Evolutionary conservation across 30 jellyfish, hydroid and myxozoan genomes (phyloP), one percentile per base, ranked within the genome.

Genomic region (Aurelia coerulea): DNA sequence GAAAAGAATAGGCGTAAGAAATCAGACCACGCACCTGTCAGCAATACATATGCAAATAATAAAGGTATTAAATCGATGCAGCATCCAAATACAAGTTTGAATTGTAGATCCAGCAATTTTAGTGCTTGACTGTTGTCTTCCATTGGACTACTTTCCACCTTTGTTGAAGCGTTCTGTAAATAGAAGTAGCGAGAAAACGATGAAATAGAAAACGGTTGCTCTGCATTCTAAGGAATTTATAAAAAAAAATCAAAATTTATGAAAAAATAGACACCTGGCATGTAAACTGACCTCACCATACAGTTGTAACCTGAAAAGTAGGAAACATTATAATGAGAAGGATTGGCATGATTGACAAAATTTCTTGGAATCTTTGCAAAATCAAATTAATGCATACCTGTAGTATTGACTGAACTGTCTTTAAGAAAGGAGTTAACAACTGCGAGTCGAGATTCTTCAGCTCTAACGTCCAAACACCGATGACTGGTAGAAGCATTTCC

Each of bases 391-490:
- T 16, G 11, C 78, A 35, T 65, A 89, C 99, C 95, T 89, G 85
- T 34, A 94, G 59, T n/a, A 96, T 19, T n/a, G 74, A 39, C 18
- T 88, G 68, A 3, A 65, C 81, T n/a, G 81, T 78, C 62, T 68
- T 86, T 17, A 88, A 64, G 23, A 94, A 80, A 15, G 88, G 92
- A 37, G 95, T 17, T 19, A 76, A 63, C 52, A 88, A 53, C 64
- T 78, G 95, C 23, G 89, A 51, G 52, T 88, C 97, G 10, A 94
- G 89, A 54, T 84, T 78, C 66, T 80, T 84, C 4, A 94, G 68
- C 80, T 94, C 96, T 62, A 78, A 65, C 15, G 99, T 80, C 99
- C 99, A 94, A 16, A 84, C 85, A 1, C 92, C 96, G 35, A 94
- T 68, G n/a, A 89, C 99, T 10, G 99, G 97, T 0, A 94, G 81